These are phyloP conservation scores for Fistularia commersonii DNA, from an alignment of 2,797 vertebrate species.

Conservation along the genomic window DNA sequence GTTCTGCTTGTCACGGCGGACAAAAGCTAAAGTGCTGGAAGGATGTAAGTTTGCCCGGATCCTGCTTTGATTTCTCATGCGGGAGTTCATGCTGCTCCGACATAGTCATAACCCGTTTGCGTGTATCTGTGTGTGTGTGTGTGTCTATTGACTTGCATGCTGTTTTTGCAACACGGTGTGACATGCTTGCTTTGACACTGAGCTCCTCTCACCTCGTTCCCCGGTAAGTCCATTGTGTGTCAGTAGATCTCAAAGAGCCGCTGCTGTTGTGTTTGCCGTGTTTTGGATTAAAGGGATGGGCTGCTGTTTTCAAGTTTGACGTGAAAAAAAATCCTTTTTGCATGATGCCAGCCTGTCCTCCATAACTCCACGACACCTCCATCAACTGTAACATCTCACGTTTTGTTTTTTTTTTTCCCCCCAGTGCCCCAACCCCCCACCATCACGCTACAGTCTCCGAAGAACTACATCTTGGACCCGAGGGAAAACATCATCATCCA, in stretches of 20 bases:
- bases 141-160: slow-evolving; percentile 56
- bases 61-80: slow-evolving; percentile 65
- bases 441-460: slow-evolving; percentile 92
- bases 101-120: neutral
- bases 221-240: neutral
- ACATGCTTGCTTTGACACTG: slow-evolving; percentile 30
- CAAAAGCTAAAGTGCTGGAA: slow-evolving; percentile 97
- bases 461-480: slow-evolving; percentile 96
- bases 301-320: slow-evolving; percentile 2
- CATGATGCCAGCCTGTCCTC: slow-evolving; percentile 26
- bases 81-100: slow-evolving; percentile 26
- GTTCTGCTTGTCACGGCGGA: slow-evolving; percentile 82
- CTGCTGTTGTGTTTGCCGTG: slow-evolving; percentile 20
- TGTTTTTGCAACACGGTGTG: slow-evolving; percentile 13
- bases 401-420: slow-evolving; percentile 54
- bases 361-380: neutral
- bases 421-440: slow-evolving; percentile 95
- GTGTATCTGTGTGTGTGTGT: slow-evolving; percentile 6
- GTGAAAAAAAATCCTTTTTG: slow-evolving; percentile 17
- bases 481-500: slow-evolving; percentile 94
- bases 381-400: neutral
- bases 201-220: neutral
- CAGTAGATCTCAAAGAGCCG: too few relatives aligned
- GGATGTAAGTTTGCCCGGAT: slow-evolving; percentile 87
- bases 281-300: slow-evolving; percentile 5